A percentile compares a stretch with the other conserved stretches of the same genome.
phyloP scores from a whole-genome alignment of 92 coral and sea anemone species.

The Blastomussa wellsi region DNA sequence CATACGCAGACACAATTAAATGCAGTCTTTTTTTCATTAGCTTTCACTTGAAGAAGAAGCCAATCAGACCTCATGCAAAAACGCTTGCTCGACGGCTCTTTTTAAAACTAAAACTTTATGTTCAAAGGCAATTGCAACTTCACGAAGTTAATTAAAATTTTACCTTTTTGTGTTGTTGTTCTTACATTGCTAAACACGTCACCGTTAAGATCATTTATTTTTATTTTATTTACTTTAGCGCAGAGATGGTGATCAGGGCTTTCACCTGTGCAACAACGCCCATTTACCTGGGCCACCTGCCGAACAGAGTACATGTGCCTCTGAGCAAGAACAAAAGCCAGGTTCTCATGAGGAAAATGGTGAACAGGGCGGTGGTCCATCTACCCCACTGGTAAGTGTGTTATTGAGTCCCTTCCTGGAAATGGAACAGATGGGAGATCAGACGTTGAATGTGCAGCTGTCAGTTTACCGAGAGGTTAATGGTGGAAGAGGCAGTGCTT shows the following conservation, averaged over 20 bases:
- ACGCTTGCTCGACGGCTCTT: not conserved
- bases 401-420: not conserved
- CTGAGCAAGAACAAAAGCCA: not conserved
- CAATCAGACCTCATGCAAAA: not conserved
- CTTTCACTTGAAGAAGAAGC: not conserved
- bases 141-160: too few relatives aligned
- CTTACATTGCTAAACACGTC: not conserved
- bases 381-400: not conserved
- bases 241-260: not conserved
- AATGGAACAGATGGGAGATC: not conserved
- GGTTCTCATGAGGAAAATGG: not conserved
- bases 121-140: not conserved
- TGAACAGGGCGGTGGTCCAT: not conserved
- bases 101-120: not conserved
- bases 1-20: too few relatives aligned
- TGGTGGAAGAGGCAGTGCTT: not conserved
- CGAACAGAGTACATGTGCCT: not conserved
- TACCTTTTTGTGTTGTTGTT: too few relatives aligned
- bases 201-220: not conserved
- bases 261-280: not conserved
- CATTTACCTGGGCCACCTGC: not conserved
- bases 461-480: not conserved
- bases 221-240: not conserved
- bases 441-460: not conserved
- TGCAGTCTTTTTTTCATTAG: not conserved